Evolutionary conservation across 2,113 vertebrate species (phyloP).

Genomic region (Myrmophylax atrothorax): DNA sequence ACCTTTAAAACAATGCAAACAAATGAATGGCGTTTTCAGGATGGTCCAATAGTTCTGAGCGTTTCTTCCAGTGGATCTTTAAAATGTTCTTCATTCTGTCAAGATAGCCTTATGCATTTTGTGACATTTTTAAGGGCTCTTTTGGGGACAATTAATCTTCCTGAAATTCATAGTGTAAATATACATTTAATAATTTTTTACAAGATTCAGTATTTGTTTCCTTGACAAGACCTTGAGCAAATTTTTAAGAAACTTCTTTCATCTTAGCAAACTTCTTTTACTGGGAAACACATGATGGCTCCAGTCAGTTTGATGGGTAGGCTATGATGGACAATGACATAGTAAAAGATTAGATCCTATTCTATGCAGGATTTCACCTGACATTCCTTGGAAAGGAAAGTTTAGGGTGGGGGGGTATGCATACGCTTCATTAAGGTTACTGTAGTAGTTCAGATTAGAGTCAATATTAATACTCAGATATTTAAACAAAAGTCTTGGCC

Average conservation of each 20-base stretch:
- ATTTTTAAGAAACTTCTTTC: neutral
- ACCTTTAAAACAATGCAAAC: neutral
- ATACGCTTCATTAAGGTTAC: neutral
- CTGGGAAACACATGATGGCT: neutral
- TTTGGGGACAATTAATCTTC: neutral
- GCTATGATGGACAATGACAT: neutral
- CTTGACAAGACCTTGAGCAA: neutral
- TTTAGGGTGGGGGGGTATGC: neutral
- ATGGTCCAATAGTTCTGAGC: neutral
- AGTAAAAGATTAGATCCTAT: neutral
- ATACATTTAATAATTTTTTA: neutral
- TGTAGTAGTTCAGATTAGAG: neutral
- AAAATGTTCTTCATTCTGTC: neutral
- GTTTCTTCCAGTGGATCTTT: neutral
- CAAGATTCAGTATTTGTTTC: neutral
- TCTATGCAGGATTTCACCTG: neutral
- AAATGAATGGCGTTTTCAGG: neutral
- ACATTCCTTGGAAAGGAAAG: neutral
- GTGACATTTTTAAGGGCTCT: neutral
- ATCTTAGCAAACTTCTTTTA: neutral
- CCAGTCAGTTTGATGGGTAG: neutral
- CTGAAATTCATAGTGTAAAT: neutral
- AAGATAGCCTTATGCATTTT: neutral
- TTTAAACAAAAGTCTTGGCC: neutral
- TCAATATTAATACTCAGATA: neutral